Evolutionary conservation across 1,140 invertebrate species (phyloP).

Genomic region (Aphelenchoides avenae): DNA sequence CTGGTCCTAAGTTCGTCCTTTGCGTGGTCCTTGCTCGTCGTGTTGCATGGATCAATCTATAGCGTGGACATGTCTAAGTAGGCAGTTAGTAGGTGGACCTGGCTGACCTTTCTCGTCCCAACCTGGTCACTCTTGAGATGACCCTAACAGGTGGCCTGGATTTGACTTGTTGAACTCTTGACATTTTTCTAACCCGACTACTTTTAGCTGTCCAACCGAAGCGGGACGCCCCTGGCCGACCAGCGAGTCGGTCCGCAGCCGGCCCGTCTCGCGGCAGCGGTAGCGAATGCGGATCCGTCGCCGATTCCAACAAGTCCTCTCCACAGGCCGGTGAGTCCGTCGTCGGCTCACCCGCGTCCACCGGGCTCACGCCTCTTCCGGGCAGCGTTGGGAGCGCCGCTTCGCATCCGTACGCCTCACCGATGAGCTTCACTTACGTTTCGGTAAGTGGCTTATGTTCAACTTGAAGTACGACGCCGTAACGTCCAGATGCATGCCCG

Average conservation of each 20-base stretch:
- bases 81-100: no score
- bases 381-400: constrained; percentile 7
- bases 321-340: no score
- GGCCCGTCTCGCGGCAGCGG: not conserved
- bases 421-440: constrained; percentile 3
- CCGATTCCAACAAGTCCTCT: constrained; percentile 11
- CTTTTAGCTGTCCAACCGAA: constrained; percentile 34
- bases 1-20: no score
- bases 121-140: no score
- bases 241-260: constrained; percentile 6
- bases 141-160: no score
- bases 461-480: not conserved
- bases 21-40: no score
- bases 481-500: not conserved
- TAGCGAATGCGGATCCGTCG: constrained; percentile 15
- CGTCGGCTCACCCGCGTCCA: constrained; percentile 32
- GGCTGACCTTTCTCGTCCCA: no score
- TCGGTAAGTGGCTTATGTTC: constrained; percentile 7
- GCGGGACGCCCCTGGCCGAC: constrained; percentile 7
- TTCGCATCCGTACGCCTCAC: constrained; percentile 18
- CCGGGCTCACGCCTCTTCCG: constrained; percentile 24
- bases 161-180: not conserved
- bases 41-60: no score
- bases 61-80: no score
- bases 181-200: not conserved